Evolutionary conservation across 2,797 vertebrate genomes (phyloP).

Genomic region (Hemitrygon akajei): DNA sequence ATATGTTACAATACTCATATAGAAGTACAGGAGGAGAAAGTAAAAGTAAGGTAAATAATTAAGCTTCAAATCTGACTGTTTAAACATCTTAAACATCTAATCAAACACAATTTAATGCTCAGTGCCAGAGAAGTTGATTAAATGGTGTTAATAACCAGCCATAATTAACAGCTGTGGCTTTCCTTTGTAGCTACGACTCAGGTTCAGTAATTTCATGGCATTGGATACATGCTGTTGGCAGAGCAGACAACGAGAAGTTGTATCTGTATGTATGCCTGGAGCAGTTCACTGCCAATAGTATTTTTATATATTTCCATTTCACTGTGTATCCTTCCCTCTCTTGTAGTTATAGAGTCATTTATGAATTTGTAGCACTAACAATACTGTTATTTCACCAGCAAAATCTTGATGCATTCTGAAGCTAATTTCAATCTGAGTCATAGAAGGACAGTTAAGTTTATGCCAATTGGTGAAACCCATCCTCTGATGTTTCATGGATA

Average conservation of each 20-base stretch:
- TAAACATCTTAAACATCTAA: background rate
- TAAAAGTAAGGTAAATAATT: background rate
- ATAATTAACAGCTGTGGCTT: background rate
- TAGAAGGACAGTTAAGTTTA: background rate
- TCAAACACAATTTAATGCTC: background rate
- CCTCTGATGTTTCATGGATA: background rate
- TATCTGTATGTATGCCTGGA: background rate
- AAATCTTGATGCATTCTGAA: background rate
- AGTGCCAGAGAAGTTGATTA: background rate
- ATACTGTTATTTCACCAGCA: background rate
- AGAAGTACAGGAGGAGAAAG: background rate
- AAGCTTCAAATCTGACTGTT: background rate
- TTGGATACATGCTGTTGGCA: background rate
- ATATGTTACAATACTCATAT: too few relatives aligned
- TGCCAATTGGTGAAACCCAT: background rate
- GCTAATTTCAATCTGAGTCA: background rate
- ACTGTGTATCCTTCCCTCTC: background rate
- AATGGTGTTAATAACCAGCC: background rate
- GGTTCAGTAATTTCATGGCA: background rate
- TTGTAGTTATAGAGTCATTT: background rate
- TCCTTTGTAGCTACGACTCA: background rate
- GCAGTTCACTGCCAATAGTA: background rate
- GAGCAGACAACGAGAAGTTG: background rate
- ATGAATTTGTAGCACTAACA: too few relatives aligned
- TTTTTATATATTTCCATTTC: background rate